Evolutionary conservation across 2,888 invertebrate genomes (phyloP).

Genomic region (Dexiosoma caninum): DNA sequence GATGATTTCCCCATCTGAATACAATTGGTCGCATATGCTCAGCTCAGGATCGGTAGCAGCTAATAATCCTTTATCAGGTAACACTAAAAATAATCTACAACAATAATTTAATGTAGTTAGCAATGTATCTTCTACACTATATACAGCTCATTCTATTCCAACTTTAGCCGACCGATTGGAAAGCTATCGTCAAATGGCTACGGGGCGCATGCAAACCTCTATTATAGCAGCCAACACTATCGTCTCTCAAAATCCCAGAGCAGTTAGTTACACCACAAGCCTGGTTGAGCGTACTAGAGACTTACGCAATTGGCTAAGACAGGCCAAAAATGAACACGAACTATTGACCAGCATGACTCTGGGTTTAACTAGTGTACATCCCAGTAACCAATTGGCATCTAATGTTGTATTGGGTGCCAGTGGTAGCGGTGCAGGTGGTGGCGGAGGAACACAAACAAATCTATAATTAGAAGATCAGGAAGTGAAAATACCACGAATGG

Average conservation of each 20-base stretch:
- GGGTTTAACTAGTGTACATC: conserved; percentile 34
- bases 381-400: conserved; percentile 16
- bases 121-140: conserved; percentile 64
- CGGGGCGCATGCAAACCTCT: conserved; percentile 78
- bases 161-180: conserved; percentile 80
- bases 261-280: conserved; percentile 81
- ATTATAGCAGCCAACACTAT: conserved; percentile 75
- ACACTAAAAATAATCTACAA: conserved; percentile 48
- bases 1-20: conserved; percentile 72
- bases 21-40: conserved; percentile 74
- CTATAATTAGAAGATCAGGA: conserved; percentile 66
- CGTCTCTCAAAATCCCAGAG: conserved; percentile 76
- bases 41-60: conserved; percentile 57
- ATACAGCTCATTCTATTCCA: conserved; percentile 76
- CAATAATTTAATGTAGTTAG: conserved; percentile 36
- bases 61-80: conserved; percentile 56
- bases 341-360: conserved; percentile 64
- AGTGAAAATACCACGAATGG: conserved; percentile 14
- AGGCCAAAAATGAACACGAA: conserved; percentile 78
- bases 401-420: conserved; percentile 38
- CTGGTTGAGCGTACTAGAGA: conserved; percentile 83
- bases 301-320: conserved; percentile 83
- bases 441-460: conserved; percentile 66
- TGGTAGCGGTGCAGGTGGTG: conserved; percentile 43
- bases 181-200: conserved; percentile 80